phyloP scores from a whole-genome alignment of 2,888 invertebrate genomes.

The Linnaemya vulpina region DNA sequence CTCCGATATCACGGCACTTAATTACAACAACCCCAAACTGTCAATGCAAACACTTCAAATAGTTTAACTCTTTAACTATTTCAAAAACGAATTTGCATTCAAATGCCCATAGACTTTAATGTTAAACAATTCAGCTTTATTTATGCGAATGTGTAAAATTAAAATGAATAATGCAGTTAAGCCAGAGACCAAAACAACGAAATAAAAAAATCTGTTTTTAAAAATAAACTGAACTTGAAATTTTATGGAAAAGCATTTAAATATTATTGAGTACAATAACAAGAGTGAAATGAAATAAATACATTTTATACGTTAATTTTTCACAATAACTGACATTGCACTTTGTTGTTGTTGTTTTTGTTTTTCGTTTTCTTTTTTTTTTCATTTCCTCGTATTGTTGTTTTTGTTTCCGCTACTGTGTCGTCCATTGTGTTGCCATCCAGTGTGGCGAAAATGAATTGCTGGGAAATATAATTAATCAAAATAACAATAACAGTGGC shows the following conservation, averaged over 20 bases:
- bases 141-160: conserved; percentile 6
- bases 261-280: conserved; percentile 38
- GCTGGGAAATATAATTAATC: conserved; percentile 70
- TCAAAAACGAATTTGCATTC: conserved; percentile 16
- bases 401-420: conserved; percentile 32
- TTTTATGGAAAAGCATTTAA: conserved; percentile 43
- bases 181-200: neutral
- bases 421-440: conserved; percentile 53
- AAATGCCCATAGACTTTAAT: conserved; percentile 17
- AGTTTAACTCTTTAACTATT: conserved; percentile 8
- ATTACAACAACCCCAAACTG: neutral
- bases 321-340: conserved; percentile 67
- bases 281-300: conserved; percentile 40
- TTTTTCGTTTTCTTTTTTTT: conserved; percentile 13
- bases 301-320: conserved; percentile 66
- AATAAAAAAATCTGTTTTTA: neutral
- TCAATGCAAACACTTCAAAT: neutral
- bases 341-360: conserved; percentile 29
- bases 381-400: conserved; percentile 23
- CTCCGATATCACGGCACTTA: neutral
- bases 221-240: conserved; percentile 58
- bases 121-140: conserved; percentile 9
- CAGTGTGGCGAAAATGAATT: conserved; percentile 62
- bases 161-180: neutral
- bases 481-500: conserved; percentile 64